Percentiles rank a stretch among this genome's conserved stretches.
phyloP scores from a whole-genome alignment of 2,888 invertebrate genomes.

The Uropetala carovei region DNA sequence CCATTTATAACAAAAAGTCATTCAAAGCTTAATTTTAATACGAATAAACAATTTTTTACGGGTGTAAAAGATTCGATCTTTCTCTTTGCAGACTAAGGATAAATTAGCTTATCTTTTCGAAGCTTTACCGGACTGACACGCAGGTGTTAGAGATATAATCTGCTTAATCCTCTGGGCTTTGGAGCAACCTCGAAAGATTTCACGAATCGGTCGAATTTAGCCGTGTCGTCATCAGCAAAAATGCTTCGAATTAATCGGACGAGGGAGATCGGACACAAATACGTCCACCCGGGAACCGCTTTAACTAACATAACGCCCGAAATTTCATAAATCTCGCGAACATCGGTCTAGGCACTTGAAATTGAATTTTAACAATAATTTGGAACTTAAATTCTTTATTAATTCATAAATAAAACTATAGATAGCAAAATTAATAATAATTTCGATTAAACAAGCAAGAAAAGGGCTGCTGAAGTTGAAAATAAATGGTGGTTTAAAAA shows the following conservation, averaged over 20 bases:
- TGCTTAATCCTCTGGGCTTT: neutral
- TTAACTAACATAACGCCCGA: neutral
- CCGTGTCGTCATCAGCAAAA: neutral
- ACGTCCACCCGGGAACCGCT: neutral
- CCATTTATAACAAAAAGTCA: too few species aligned
- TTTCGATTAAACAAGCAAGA: too few species aligned
- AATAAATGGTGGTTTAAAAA: too few species aligned
- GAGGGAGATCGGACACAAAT: neutral
- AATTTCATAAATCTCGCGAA: neutral
- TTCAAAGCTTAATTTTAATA: neutral
- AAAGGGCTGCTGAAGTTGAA: too few species aligned
- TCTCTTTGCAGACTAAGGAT: neutral
- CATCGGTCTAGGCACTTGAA: neutral
- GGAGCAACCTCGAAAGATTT: neutral
- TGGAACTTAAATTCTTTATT: too few species aligned
- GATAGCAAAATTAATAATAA: too few species aligned
- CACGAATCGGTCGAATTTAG: slow-evolving; percentile 1
- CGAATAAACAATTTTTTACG: neutral
- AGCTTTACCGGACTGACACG: neutral
- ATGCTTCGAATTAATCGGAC: neutral
- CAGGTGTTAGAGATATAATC: neutral
- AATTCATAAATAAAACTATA: too few species aligned
- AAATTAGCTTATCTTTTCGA: neutral
- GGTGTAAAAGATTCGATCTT: neutral
- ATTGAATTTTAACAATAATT: neutral